Conservation (phyloP, 2,797 vertebrate species). For the Monodelphis domestica region DNA sequence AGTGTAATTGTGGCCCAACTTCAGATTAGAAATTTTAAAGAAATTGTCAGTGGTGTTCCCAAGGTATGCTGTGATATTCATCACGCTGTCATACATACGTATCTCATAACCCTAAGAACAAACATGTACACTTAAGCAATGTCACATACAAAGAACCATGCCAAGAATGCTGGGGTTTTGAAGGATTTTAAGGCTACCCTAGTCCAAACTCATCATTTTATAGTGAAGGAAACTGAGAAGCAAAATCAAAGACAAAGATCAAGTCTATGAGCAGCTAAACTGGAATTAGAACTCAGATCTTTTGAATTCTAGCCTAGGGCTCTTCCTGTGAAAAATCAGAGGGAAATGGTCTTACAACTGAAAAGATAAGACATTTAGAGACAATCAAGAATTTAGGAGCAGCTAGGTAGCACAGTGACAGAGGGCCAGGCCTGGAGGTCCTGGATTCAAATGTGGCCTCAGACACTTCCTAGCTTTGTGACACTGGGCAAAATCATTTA, state of each 20-base stretch:
- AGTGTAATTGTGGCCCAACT: slow-evolving; percentile 94
- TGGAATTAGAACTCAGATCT: background rate
- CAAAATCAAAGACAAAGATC: background rate
- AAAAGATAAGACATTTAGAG: background rate
- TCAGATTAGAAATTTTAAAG: slow-evolving; percentile 93
- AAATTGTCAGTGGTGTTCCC: slow-evolving; percentile 97
- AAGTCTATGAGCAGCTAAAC: background rate
- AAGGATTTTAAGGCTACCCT: background rate
- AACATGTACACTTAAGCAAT: background rate
- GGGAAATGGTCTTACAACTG: background rate
- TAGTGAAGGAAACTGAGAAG: background rate
- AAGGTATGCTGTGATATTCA: slow-evolving; percentile 90
- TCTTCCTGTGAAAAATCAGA: background rate
- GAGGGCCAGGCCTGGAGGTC: no score
- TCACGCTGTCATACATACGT: slow-evolving; percentile 91
- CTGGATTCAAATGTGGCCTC: no score
- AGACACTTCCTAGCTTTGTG: no score
- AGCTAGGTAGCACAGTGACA: no score
- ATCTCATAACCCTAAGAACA: slow-evolving; percentile 93
- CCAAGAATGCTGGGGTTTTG: background rate
- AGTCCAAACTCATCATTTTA: background rate
- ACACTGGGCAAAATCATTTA: no score
- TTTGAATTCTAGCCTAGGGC: background rate
- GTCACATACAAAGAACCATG: background rate
- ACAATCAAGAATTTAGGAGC: no score